phyloP scores from a whole-genome alignment of 2,797 vertebrate species.

The Parauchenoglanis punctatus region DNA sequence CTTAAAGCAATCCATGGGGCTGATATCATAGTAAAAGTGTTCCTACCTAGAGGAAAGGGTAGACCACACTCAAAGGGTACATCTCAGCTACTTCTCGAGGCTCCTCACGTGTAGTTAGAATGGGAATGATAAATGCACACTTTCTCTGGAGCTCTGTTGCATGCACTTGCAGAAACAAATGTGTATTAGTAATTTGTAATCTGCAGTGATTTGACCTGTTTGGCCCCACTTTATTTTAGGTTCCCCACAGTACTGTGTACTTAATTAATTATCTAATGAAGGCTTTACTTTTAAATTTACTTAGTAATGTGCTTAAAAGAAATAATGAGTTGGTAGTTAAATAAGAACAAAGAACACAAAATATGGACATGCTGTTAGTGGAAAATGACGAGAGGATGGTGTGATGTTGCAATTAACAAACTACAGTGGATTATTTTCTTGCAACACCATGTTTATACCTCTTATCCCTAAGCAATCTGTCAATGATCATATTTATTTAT shows the following conservation, averaged over 20 bases:
- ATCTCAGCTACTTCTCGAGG: not conserved
- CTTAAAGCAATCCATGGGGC: conserved; percentile 47
- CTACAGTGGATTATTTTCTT: not conserved
- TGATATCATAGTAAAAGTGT: conserved; percentile 42
- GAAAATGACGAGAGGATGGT: not conserved
- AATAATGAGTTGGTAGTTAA: not conserved
- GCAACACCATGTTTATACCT: not conserved
- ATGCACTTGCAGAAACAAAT: not conserved
- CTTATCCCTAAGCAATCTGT: not conserved
- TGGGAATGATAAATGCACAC: conserved; percentile 36
- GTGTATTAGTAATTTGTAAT: conserved; percentile 34
- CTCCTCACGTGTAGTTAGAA: conserved; percentile 14
- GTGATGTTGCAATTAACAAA: not conserved
- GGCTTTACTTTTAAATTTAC: not conserved
- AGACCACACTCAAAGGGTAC: conserved; percentile 17
- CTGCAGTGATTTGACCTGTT: conserved; percentile 30
- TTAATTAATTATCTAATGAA: conserved; percentile 3
- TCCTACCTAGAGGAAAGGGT: conserved; percentile 45
- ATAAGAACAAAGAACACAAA: not conserved
- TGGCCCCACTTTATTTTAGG: conserved; percentile 14
- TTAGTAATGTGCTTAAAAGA: not conserved
- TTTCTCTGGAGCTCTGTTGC: not conserved
- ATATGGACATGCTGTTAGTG: not conserved
- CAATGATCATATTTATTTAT: not conserved
- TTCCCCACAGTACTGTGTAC: not conserved